phyloP scores from a whole-genome alignment of 2,113 vertebrate species.

The Platichthys flesus region DNA sequence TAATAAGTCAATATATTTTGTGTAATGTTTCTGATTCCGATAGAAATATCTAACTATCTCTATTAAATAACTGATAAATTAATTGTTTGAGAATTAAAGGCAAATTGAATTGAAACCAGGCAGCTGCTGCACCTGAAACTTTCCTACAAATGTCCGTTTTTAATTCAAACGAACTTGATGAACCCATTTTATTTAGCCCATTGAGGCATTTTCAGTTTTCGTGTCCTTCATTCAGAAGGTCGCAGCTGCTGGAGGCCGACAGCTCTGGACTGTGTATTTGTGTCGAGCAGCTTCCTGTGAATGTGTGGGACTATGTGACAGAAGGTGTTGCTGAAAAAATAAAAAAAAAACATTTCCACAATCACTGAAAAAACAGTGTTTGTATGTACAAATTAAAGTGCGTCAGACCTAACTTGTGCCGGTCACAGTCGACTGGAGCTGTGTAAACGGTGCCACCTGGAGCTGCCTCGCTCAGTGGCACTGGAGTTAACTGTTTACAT shows the following conservation, averaged over 20 bases:
- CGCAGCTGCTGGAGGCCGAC: constrained; percentile 6
- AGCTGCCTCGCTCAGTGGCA: constrained; percentile 4
- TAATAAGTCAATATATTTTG: no score
- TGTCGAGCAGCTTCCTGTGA: constrained; percentile 6
- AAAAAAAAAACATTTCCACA: background rate
- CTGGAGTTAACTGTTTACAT: constrained; percentile 11
- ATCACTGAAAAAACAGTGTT: background rate
- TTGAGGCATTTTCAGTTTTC: background rate
- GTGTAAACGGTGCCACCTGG: constrained; percentile 44
- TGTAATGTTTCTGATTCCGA: no score
- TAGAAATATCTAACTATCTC: no score
- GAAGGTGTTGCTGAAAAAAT: no score
- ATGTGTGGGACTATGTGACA: background rate
- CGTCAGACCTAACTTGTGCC: background rate
- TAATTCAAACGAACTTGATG: background rate
- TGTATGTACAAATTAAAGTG: background rate
- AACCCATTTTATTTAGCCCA: background rate
- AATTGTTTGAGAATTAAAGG: no score
- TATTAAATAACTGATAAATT: no score
- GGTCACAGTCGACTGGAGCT: constrained; percentile 49
- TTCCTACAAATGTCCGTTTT: no score
- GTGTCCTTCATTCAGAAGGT: constrained; percentile 5
- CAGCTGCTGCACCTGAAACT: no score
- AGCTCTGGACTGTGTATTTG: background rate
- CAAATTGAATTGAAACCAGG: no score